phyloP scores from a whole-genome alignment of 2,797 vertebrate genomes.

The Nothura maculosa region DNA sequence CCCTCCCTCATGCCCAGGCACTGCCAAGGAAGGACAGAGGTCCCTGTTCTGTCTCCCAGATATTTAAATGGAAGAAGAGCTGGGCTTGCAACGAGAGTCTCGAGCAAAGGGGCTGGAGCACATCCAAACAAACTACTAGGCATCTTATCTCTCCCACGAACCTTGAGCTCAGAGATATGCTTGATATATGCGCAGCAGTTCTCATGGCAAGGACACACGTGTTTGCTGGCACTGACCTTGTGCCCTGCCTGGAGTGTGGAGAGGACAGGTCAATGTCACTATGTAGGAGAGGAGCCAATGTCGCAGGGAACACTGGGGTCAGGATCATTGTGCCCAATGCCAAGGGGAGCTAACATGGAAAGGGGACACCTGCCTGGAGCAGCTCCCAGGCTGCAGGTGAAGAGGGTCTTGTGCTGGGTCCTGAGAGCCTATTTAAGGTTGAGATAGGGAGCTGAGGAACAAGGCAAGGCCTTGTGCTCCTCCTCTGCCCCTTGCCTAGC shows the following conservation, averaged over 20 bases:
- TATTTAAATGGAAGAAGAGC: not conserved
- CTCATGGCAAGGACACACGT: slow-evolving; percentile 41
- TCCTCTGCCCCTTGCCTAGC: not conserved
- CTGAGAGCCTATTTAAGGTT: not conserved
- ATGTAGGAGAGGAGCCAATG: not conserved
- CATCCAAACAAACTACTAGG: slow-evolving; percentile 7
- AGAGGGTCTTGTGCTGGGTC: rapidly evolving
- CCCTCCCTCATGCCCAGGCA: not conserved
- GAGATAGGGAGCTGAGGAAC: not conserved
- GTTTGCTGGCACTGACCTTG: slow-evolving; percentile 24
- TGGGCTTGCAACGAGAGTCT: rapidly evolving
- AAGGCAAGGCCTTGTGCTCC: not conserved
- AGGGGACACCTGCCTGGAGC: not conserved
- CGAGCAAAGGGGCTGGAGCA: not conserved
- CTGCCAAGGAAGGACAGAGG: not conserved
- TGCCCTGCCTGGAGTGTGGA: not conserved
- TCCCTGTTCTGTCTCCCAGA: not conserved
- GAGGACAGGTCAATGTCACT: slow-evolving; percentile 2
- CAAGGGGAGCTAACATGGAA: rapidly evolving
- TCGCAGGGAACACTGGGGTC: no score
- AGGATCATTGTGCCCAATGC: not conserved
- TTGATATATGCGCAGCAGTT: not conserved
- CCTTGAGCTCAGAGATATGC: slow-evolving; percentile 48
- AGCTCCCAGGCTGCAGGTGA: not conserved
- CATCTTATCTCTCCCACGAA: slow-evolving; percentile 39